phyloP scores from a whole-genome alignment of 2,113 vertebrate genomes.

The Ailuropoda melanoleuca region DNA sequence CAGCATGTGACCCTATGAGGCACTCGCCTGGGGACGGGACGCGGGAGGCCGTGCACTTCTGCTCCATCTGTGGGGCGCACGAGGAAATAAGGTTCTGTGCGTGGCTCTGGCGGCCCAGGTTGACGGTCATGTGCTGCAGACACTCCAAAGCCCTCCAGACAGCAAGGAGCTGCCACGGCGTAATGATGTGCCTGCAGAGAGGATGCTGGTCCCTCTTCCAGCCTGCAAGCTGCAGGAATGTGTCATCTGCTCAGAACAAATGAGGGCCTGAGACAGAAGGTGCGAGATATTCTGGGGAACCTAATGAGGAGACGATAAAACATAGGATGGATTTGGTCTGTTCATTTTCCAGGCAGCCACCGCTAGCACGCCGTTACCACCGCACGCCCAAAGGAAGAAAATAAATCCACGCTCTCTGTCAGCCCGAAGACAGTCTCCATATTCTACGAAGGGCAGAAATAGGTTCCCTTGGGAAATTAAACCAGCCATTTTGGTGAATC shows the following conservation, averaged over 20 bases:
- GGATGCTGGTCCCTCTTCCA: background rate
- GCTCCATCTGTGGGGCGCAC: background rate
- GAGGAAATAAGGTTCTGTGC: constrained; percentile 47
- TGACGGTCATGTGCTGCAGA: background rate
- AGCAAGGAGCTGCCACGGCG: background rate
- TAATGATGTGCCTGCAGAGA: background rate
- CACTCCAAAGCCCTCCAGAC: background rate
- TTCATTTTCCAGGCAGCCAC: constrained; percentile 42
- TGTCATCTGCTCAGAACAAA: background rate
- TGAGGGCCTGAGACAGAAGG: background rate
- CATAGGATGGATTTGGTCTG: background rate
- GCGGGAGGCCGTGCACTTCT: background rate
- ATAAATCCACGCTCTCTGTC: background rate
- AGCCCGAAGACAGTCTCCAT: background rate
- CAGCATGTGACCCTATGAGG: background rate
- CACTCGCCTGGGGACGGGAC: background rate
- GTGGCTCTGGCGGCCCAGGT: background rate
- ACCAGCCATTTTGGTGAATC: constrained; percentile 36
- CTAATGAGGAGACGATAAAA: background rate
- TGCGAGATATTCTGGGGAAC: constrained; percentile 10
- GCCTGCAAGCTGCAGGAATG: background rate
- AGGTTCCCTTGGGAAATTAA: constrained; percentile 73
- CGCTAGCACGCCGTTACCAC: background rate
- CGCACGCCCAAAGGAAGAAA: background rate
- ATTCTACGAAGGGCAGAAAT: background rate